A percentile compares a stretch with the other conserved stretches of the same genome.
These are phyloP conservation scores for Drosophila fuyamai DNA, from an alignment of 1,140 invertebrate species.

Conservation along the genomic window DNA sequence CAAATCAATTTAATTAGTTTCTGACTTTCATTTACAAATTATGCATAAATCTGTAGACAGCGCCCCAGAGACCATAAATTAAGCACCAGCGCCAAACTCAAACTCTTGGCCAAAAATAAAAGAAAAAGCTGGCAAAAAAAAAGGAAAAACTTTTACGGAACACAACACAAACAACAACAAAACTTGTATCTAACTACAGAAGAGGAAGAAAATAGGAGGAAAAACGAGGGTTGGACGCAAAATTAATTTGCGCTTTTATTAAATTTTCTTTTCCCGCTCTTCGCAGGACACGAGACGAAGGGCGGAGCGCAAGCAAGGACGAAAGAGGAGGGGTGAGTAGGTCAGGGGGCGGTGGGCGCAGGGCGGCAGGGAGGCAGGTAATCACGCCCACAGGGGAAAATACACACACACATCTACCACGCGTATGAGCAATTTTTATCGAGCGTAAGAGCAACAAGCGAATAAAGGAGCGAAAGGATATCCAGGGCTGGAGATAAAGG, in stretches of 20 bases:
- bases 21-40: conserved; percentile 82
- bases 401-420: conserved; percentile 15
- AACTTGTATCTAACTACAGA: conserved; percentile 79
- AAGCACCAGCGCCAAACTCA: conserved; percentile 67
- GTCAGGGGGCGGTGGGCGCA: background rate
- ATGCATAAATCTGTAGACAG: conserved; percentile 82
- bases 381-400: conserved; percentile 56
- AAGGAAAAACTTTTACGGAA: conserved; percentile 51
- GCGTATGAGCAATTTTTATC: conserved; percentile 72
- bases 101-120: conserved; percentile 44
- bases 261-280: conserved; percentile 59
- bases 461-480: conserved; percentile 22
- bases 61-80: conserved; percentile 80
- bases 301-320: background rate
- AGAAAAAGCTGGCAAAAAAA: conserved; percentile 5
- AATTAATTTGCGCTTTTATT: conserved; percentile 82
- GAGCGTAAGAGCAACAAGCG: conserved; percentile 74
- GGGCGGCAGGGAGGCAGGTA: conserved; percentile 46
- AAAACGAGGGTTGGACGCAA: conserved; percentile 73
- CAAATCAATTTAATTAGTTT: conserved; percentile 82
- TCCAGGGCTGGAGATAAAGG: conserved; percentile 9
- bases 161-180: conserved; percentile 63
- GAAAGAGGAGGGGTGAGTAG: background rate
- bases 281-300: conserved; percentile 14
- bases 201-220: conserved; percentile 19